These are phyloP conservation scores for Cydia fagiglandana DNA, from an alignment of 1,140 invertebrate genomes.

Conservation along the genomic window DNA sequence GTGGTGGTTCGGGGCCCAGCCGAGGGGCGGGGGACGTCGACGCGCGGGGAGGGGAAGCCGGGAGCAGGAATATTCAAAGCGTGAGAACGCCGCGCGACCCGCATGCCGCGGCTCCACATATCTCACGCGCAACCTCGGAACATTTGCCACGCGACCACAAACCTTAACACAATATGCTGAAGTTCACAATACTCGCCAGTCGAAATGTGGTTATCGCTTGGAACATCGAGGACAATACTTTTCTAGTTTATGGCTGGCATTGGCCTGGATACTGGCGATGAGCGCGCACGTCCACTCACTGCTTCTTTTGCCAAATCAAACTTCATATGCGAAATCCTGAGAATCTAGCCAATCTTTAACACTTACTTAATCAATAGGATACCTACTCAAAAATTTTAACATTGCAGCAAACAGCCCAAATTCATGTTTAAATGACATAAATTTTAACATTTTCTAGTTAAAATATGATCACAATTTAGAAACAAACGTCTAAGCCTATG, in stretches of 20 bases:
- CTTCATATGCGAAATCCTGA: not conserved
- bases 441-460: not conserved
- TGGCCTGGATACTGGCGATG: slow-evolving; percentile 74
- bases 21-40: slow-evolving; percentile 36
- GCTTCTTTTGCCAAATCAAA: slow-evolving; percentile 34
- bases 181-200: slow-evolving; percentile 39
- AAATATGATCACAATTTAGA: not conserved
- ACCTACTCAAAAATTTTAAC: not conserved
- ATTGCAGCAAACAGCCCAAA: not conserved
- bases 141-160: slow-evolving; percentile 41
- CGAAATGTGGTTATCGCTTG: slow-evolving; percentile 68
- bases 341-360: not conserved
- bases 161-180: slow-evolving; percentile 45
- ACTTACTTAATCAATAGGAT: not conserved
- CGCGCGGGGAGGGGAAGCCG: slow-evolving; percentile 49
- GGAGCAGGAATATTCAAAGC: slow-evolving; percentile 77
- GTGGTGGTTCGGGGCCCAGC: slow-evolving; percentile 42
- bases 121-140: slow-evolving; percentile 73
- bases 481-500: slow-evolving; percentile 4
- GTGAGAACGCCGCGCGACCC: slow-evolving; percentile 76
- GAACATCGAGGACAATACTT: slow-evolving; percentile 78
- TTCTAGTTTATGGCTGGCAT: slow-evolving; percentile 77
- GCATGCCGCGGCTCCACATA: slow-evolving; percentile 76
- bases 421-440: not conserved
- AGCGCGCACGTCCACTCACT: slow-evolving; percentile 65